These are phyloP conservation scores for Drosophila subobscura DNA, from an alignment of 1,140 invertebrate species.

Conservation along the genomic window DNA sequence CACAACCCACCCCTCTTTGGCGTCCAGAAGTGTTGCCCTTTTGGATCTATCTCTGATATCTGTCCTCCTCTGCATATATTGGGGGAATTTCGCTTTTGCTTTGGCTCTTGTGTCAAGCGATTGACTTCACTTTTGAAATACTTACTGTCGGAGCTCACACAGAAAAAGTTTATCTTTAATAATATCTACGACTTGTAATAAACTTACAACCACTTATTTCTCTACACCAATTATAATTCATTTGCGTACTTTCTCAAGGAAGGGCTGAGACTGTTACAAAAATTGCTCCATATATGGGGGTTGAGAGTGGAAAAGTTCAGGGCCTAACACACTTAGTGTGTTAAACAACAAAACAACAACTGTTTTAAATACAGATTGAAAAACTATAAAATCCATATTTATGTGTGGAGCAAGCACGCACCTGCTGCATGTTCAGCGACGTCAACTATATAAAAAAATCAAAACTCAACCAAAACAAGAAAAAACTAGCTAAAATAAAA, in stretches of 20 bases:
- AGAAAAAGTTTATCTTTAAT: conserved; percentile 23
- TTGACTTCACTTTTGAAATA: conserved; percentile 31
- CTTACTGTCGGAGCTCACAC: conserved; percentile 5
- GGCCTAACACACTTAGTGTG: not conserved
- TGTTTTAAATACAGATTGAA: conserved; percentile 7
- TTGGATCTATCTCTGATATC: not conserved
- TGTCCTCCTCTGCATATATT: conserved; percentile 30
- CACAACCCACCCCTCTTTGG: conserved; percentile 20
- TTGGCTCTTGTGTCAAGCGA: conserved; percentile 13
- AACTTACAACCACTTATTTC: conserved; percentile 1
- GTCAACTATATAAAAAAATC: not conserved
- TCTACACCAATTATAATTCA: not conserved
- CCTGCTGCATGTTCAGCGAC: conserved; percentile 29
- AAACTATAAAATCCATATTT: conserved; percentile 10
- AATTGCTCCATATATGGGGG: not conserved
- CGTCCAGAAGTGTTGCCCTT: conserved; percentile 7
- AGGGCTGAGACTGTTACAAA: not conserved
- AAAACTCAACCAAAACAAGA: not conserved
- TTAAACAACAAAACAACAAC: not conserved
- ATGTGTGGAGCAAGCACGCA: conserved; percentile 32
- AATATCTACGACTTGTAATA: conserved; percentile 20
- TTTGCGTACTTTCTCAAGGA: conserved; percentile 6
- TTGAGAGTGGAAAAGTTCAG: conserved; percentile 2
- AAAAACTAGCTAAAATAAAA: conserved; percentile 30
- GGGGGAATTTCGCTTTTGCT: conserved; percentile 17